Conservation (phyloP, 2,113 vertebrate species). For the Campylorhamphus procurvoides region DNA sequence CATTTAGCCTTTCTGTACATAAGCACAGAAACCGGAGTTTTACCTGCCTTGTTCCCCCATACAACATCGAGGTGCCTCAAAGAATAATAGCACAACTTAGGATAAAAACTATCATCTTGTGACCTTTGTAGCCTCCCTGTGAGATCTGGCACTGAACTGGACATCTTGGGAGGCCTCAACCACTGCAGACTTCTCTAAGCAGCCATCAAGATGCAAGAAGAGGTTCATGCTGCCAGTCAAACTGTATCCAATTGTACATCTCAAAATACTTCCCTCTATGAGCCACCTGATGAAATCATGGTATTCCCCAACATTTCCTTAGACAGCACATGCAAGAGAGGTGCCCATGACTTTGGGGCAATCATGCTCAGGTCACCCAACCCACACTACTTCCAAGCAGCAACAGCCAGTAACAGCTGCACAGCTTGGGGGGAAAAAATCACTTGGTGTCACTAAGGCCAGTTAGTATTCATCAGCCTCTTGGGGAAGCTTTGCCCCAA, state of each 20-base stretch:
- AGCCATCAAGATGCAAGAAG: not conserved
- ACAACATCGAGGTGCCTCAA: fast-evolving
- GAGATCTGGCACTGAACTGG: not conserved
- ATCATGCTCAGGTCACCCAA: not conserved
- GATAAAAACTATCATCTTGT: not conserved
- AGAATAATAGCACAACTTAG: not conserved
- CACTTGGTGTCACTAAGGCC: not conserved
- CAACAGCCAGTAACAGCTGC: not conserved
- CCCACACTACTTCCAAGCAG: not conserved
- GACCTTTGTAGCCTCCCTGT: not conserved
- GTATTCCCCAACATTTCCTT: not conserved
- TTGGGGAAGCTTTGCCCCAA: not conserved
- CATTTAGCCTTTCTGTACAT: not conserved
- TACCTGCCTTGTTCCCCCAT: not conserved
- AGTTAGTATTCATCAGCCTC: not conserved
- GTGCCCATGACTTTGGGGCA: fast-evolving
- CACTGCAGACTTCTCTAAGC: not conserved
- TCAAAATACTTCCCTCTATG: not conserved
- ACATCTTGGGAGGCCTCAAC: not conserved
- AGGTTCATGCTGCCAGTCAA: not conserved
- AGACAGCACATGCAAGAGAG: not conserved
- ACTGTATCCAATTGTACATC: not conserved
- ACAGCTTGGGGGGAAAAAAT: not conserved
- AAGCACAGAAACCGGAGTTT: not conserved
- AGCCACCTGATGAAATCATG: not conserved